Conservation (phyloP, 2,888 invertebrate genomes). For the Heliothis peltigera region DNA sequence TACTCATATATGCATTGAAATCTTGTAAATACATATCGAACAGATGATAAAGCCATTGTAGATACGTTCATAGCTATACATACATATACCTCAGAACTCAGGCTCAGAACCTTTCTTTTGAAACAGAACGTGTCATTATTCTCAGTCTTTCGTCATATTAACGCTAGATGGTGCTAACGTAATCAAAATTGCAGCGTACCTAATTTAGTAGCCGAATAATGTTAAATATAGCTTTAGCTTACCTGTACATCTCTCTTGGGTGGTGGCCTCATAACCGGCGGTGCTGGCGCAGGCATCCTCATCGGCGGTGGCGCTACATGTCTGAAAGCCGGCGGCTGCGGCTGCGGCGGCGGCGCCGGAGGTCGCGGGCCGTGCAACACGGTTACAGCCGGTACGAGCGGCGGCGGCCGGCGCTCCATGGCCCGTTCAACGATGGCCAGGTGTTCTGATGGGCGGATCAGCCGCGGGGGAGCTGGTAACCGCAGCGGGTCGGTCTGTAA, state of each 20-base stretch:
- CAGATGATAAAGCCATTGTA: too few species aligned
- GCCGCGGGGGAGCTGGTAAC: conserved; percentile 77
- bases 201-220: background rate
- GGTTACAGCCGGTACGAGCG: conserved; percentile 76
- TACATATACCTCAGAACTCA: too few species aligned
- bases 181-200: background rate
- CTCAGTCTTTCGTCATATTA: too few species aligned
- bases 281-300: conserved; percentile 82
- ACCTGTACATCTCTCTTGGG: conserved; percentile 85
- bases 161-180: too few species aligned
- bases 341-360: conserved; percentile 69
- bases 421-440: conserved; percentile 78
- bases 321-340: conserved; percentile 75
- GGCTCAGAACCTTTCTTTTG: too few species aligned
- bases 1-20: conserved; percentile 53
- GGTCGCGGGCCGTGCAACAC: conserved; percentile 77
- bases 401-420: conserved; percentile 75
- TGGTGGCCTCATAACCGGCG: conserved; percentile 75
- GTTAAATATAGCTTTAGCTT: conserved; percentile 35
- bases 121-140: too few species aligned
- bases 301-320: conserved; percentile 80
- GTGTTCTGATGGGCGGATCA: conserved; percentile 85
- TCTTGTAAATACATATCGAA: conserved; percentile 16
- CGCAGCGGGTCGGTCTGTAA: conserved; percentile 54
- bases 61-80: too few species aligned